Conservation (phyloP, 2,797 vertebrate species). For the Morus bassanus region DNA sequence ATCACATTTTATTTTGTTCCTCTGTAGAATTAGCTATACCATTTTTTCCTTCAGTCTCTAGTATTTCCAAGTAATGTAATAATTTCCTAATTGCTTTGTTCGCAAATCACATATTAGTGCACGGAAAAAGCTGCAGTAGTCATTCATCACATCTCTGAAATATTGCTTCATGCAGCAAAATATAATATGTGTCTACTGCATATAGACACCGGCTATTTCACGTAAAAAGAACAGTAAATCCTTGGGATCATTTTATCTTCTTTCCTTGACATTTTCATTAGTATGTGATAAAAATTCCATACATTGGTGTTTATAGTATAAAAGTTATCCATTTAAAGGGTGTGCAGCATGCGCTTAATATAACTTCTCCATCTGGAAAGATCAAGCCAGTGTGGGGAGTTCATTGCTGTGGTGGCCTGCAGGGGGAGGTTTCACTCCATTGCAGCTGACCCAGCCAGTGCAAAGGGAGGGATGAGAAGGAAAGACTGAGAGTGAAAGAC, state of each 20-base stretch:
- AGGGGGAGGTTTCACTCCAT: neutral
- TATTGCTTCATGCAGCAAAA: neutral
- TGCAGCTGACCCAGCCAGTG: too few species aligned
- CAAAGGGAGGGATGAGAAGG: neutral
- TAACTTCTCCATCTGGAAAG: neutral
- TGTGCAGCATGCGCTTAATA: neutral
- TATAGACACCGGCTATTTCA: neutral
- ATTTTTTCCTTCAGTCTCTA: neutral
- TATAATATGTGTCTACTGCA: neutral
- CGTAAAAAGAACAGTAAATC: neutral
- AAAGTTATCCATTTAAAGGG: neutral
- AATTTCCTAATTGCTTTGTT: neutral
- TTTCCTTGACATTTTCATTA: neutral
- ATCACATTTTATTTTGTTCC: neutral
- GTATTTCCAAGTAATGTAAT: neutral
- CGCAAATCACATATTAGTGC: neutral
- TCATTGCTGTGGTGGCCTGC: neutral
- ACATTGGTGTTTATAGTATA: neutral
- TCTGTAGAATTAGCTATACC: neutral
- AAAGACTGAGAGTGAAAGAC: neutral
- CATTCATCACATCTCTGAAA: neutral
- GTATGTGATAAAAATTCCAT: neutral
- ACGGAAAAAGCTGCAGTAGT: neutral
- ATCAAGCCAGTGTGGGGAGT: neutral
- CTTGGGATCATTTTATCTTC: neutral